Base-by-base conservation (phyloP, 1,140 invertebrate genomes). In the Pseudomyrmex pallidus region DNA sequence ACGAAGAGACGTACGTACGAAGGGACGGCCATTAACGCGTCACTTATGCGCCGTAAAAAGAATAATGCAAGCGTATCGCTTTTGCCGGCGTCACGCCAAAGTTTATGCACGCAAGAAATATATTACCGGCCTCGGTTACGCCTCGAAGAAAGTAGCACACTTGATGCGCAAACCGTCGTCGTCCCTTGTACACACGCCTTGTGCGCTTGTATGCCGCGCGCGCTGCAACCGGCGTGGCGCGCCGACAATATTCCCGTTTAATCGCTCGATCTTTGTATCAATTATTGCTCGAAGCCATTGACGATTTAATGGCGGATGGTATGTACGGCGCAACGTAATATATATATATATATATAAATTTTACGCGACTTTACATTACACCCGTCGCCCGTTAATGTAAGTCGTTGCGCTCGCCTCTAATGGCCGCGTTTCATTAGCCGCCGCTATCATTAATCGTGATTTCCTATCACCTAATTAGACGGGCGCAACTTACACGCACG, bases 381-480 rank as follows among this genome's bases (percentile, higher is more conserved):
- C 73, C 62, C 46, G 86, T 78, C 85, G 56, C 15, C 72, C 22
- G 62, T 67, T 83, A 80, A 87, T 63, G 84, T 20, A 48, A 67
- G 9, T 25, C 52, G 44, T 17, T 25, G 78, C 68, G 12, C 12
- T 57, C 61, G 46, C 13, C 61, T 78, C 50, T 84, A 70, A 87
- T 48, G 63, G 46, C 22, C 62, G 67, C 61, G 52, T 84, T 86
- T 87, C 67, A 87, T 86, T 78, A 63, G 57, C 35, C 25, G 44
- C 15, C 57, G 12, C 20, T 46, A 20, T 50, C 54, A 67, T 87
- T 86, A 87, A 87, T 74, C 64, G 62, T 46, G 35, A 54, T 46
- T 35, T 64, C 76, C 77, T 74, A 74, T 83, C 86, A 56, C 62
- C 82, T 84, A 87, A 87, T 87, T 87, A 84, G 87, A 80, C 50